Evolutionary conservation across 2,888 invertebrate species (phyloP).

Genomic region (Lasioglossum figueresi): DNA sequence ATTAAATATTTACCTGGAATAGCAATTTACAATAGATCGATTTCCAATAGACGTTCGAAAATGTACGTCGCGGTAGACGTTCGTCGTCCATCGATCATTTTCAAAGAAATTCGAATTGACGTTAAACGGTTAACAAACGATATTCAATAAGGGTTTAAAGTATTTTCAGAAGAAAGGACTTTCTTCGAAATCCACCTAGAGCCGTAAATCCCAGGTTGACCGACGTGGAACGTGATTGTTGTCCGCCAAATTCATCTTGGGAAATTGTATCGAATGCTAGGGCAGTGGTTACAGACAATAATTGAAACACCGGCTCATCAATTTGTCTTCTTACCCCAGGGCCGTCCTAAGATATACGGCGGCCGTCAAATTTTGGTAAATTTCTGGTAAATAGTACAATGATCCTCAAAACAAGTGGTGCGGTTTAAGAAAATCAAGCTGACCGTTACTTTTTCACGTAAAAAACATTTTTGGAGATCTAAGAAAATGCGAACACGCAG

Average conservation of each 20-base stretch:
- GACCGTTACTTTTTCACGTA: no score
- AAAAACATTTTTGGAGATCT: no score
- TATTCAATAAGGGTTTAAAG: background rate
- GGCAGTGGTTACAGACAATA: background rate
- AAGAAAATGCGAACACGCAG: no score
- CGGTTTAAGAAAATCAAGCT: no score
- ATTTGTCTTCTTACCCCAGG: background rate
- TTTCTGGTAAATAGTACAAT: no score
- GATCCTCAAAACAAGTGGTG: no score
- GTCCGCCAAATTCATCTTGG: background rate
- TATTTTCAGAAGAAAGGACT: background rate
- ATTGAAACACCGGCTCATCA: background rate
- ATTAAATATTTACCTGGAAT: conserved; percentile 38
- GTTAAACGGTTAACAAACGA: conserved; percentile 5
- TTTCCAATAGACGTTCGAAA: background rate
- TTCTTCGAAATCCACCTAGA: background rate
- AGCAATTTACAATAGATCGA: conserved; percentile 4
- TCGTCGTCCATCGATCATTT: background rate
- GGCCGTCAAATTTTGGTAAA: no score
- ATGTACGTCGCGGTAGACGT: background rate
- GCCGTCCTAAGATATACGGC: no score
- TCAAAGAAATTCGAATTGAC: conserved; percentile 1
- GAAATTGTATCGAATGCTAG: background rate
- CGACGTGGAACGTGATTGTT: background rate
- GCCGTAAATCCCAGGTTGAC: background rate